A percentile compares a stretch with the other conserved stretches of the same genome.
Conservation (phyloP, 2,113 vertebrate genomes). For the Cnemophilus loriae region DNA sequence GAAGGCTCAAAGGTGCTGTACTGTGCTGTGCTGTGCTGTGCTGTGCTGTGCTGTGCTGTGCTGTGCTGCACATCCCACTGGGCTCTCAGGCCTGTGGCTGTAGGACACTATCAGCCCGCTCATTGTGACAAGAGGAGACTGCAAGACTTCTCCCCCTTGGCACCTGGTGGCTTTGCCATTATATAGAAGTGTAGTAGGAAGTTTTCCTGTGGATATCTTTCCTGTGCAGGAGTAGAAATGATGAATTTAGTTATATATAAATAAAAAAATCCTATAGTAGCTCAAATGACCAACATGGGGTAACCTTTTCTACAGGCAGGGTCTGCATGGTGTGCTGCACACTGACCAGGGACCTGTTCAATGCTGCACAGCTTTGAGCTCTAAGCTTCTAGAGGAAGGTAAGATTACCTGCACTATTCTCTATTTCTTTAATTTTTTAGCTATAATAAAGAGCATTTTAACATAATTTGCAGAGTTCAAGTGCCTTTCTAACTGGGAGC, state of each 20-base stretch:
- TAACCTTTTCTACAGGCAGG: neutral
- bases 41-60: neutral
- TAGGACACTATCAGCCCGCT: neutral
- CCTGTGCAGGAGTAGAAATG: neutral
- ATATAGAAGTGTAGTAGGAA: neutral
- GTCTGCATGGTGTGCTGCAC: neutral
- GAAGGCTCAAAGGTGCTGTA: too few species aligned
- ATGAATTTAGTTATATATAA: neutral
- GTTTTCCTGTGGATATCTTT: neutral
- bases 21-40: neutral
- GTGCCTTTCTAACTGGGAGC: neutral
- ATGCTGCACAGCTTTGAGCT: neutral
- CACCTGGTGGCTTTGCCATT: neutral
- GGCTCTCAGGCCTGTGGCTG: neutral
- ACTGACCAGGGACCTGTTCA: neutral
- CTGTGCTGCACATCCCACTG: neutral
- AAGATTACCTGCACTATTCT: neutral
- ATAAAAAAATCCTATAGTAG: neutral
- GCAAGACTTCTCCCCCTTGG: neutral
- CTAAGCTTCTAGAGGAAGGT: neutral
- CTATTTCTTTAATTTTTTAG: neutral
- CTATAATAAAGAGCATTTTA: neutral
- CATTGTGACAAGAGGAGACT: neutral
- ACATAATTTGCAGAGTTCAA: neutral
- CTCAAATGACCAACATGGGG: neutral